A percentile compares a stretch with the other conserved stretches of the same genome.
Evolutionary conservation across 2,888 invertebrate species (phyloP).

Genomic region (Endomychus coccineus): DNA sequence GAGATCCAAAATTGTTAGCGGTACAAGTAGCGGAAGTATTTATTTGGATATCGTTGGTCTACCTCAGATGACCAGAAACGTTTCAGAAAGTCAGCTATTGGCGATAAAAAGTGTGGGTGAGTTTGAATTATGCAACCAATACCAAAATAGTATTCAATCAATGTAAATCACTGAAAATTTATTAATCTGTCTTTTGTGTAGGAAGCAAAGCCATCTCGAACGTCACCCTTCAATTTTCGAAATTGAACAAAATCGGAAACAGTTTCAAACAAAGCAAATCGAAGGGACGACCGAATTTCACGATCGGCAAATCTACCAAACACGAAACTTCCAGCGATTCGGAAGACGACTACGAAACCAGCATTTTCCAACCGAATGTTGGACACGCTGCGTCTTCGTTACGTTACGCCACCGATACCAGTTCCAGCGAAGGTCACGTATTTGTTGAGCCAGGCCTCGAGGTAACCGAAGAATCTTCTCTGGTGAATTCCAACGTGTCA

Average conservation of each 20-base stretch:
- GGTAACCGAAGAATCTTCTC: conserved; percentile 30
- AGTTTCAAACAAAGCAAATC: conserved; percentile 52
- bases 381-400: conserved; percentile 21
- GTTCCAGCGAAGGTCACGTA: conserved; percentile 17
- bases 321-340: conserved; percentile 48
- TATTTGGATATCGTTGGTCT: conserved; percentile 57
- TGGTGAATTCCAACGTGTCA: conserved; percentile 29
- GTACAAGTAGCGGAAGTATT: conserved; percentile 47
- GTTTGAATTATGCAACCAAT: conserved; percentile 24
- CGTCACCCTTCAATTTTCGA: conserved; percentile 81
- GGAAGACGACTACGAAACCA: conserved; percentile 61
- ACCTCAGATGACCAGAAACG: conserved; percentile 65
- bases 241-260: conserved; percentile 65
- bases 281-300: conserved; percentile 45
- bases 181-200: conserved; percentile 36
- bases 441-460: conserved; percentile 36
- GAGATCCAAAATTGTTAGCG: conserved; percentile 53
- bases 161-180: neutral
- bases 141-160: neutral
- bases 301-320: conserved; percentile 45
- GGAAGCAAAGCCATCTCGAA: conserved; percentile 81
- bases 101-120: conserved; percentile 68
- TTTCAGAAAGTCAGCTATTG: conserved; percentile 82
- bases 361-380: conserved; percentile 41
- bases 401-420: conserved; percentile 27